Percentiles rank a stretch among this genome's conserved stretches.
phyloP scores from a whole-genome alignment of 2,797 vertebrate genomes.

The Spinus pinus region DNA sequence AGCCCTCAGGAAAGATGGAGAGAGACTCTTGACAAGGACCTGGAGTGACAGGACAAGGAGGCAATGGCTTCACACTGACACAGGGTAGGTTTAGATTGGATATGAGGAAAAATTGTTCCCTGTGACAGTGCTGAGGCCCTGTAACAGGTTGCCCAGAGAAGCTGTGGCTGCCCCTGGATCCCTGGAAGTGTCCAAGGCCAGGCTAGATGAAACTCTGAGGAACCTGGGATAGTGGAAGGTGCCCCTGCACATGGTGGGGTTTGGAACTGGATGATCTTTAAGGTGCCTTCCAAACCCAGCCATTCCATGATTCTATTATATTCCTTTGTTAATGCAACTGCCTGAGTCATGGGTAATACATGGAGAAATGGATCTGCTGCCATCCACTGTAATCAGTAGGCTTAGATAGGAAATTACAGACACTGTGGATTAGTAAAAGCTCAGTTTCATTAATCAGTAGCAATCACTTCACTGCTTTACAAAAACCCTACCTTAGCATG shows the following conservation, averaged over 20 bases:
- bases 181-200: neutral
- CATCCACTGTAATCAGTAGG: neutral
- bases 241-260: neutral
- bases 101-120: accelerated
- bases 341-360: accelerated
- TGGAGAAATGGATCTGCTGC: neutral
- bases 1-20: neutral
- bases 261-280: neutral
- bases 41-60: neutral
- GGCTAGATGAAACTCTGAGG: accelerated
- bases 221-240: accelerated
- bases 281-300: too few species aligned
- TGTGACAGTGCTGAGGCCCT: accelerated
- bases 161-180: neutral
- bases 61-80: neutral
- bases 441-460: neutral
- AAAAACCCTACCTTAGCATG: neutral
- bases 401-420: neutral
- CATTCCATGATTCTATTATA: neutral
- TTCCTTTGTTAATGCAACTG: neutral
- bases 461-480: neutral
- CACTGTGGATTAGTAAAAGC: neutral
- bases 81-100: accelerated
- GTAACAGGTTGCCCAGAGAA: neutral
- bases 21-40: neutral